Evolutionary conservation across 2,888 invertebrate genomes (phyloP).

Genomic region (Leptinotarsa juncta): DNA sequence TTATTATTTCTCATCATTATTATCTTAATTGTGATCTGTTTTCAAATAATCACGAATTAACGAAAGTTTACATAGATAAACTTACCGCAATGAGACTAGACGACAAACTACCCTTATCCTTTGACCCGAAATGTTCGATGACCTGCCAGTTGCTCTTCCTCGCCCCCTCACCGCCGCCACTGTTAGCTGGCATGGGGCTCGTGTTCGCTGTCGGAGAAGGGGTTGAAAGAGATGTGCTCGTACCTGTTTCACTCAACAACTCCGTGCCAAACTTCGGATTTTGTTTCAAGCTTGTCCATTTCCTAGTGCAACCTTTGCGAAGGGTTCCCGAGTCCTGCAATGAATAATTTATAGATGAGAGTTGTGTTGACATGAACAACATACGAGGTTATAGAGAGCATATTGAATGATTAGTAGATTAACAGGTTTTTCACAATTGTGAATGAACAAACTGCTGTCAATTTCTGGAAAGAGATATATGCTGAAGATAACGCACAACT

Average conservation of each 20-base stretch:
- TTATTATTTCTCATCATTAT: neutral
- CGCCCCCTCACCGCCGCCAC: constrained; percentile 64
- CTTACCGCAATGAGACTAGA: constrained; percentile 75
- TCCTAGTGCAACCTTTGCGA: constrained; percentile 62
- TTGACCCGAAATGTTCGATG: constrained; percentile 84
- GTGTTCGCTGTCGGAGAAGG: constrained; percentile 58
- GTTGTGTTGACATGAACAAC: neutral
- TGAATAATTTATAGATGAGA: constrained; percentile 32
- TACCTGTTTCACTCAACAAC: constrained; percentile 50
- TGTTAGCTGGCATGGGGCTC: constrained; percentile 54
- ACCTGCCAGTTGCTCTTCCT: constrained; percentile 92
- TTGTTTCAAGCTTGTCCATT: constrained; percentile 70
- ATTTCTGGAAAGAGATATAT: too few species aligned
- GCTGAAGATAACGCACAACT: too few species aligned
- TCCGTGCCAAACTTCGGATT: constrained; percentile 55
- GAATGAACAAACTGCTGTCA: too few species aligned
- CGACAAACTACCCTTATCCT: constrained; percentile 71
- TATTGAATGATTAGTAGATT: too few species aligned
- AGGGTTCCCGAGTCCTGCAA: constrained; percentile 59
- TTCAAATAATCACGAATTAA: neutral
- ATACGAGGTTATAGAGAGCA: too few species aligned
- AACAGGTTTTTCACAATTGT: too few species aligned
- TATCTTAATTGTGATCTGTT: neutral
- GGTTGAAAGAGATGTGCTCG: constrained; percentile 52
- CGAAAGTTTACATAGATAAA: constrained; percentile 20